phyloP scores from a whole-genome alignment of 2,888 invertebrate species.

The Dexiosoma caninum region DNA sequence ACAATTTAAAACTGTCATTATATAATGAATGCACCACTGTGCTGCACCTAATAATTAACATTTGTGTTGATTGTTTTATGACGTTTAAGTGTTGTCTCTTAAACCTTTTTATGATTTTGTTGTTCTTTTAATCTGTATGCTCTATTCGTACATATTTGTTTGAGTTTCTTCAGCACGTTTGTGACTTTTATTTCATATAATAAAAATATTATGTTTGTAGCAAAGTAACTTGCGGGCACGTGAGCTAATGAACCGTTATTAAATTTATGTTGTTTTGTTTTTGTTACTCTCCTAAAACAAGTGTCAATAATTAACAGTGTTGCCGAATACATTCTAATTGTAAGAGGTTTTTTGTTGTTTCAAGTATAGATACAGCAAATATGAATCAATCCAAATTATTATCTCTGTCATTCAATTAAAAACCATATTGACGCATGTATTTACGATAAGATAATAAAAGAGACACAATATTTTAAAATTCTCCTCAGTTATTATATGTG shows the following conservation, averaged over 20 bases:
- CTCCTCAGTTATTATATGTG: too few relatives aligned
- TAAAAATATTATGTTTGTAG: not conserved
- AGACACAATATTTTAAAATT: too few relatives aligned
- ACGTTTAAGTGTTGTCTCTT: slow-evolving; percentile 29
- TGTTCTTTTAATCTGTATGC: slow-evolving; percentile 6
- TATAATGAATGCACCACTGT: slow-evolving; percentile 37
- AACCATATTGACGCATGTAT: too few relatives aligned
- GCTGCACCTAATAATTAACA: slow-evolving; percentile 44
- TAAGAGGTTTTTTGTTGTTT: too few relatives aligned
- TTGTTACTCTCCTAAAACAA: slow-evolving; percentile 11
- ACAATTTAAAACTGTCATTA: not conserved
- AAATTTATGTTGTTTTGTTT: slow-evolving; percentile 9
- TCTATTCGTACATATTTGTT: slow-evolving; percentile 10
- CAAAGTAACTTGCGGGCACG: slow-evolving; percentile 43
- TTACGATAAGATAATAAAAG: too few relatives aligned
- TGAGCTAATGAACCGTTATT: slow-evolving; percentile 60
- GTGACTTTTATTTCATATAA: not conserved
- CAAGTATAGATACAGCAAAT: too few relatives aligned
- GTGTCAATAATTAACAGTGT: slow-evolving; percentile 49
- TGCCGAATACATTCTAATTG: too few relatives aligned
- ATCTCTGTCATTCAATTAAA: too few relatives aligned
- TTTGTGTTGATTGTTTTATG: slow-evolving; percentile 48
- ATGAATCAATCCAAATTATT: too few relatives aligned
- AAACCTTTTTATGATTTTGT: not conserved
- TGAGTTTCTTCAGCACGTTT: slow-evolving; percentile 24